Percentiles rank a stretch among this genome's conserved stretches.
Conservation (phyloP, 2,113 vertebrate genomes). For the Cyanoderma ruficeps region DNA sequence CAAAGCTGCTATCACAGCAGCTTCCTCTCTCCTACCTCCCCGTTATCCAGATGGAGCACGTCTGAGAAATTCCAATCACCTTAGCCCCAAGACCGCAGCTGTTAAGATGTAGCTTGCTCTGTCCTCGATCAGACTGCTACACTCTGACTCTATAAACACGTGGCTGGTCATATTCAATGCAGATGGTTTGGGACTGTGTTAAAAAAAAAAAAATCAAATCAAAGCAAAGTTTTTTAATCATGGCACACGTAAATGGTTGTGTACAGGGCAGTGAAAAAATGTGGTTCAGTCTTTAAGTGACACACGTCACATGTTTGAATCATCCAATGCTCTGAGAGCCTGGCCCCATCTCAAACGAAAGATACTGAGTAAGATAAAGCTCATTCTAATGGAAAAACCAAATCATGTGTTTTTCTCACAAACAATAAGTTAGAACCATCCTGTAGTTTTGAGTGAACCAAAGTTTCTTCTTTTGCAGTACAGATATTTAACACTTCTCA, state of each 20-base stretch:
- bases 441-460: constrained; percentile 20
- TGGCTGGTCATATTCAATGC: constrained; percentile 8
- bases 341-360: constrained; percentile 10
- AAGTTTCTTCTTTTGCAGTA: neutral
- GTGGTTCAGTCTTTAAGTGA: neutral
- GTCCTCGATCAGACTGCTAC: neutral
- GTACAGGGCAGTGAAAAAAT: neutral
- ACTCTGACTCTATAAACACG: neutral
- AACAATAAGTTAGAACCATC: neutral
- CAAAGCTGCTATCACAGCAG: neutral
- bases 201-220: neutral
- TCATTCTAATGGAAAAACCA: constrained; percentile 48
- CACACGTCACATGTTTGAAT: constrained; percentile 38
- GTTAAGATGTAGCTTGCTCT: constrained; percentile 10
- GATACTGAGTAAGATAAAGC: constrained; percentile 60
- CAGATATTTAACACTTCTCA: constrained; percentile 5
- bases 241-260: neutral
- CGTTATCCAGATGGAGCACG: neutral
- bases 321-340: neutral
- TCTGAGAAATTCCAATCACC: constrained; percentile 26
- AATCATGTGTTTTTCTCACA: neutral
- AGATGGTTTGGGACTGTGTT: constrained; percentile 18
- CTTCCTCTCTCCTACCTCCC: neutral
- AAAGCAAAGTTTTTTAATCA: neutral
- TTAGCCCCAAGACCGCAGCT: constrained; percentile 10